A percentile compares a stretch with the other conserved stretches of the same genome.
phyloP scores from a whole-genome alignment of 2,888 invertebrate species.

The Pollenia griseotomentosa region DNA sequence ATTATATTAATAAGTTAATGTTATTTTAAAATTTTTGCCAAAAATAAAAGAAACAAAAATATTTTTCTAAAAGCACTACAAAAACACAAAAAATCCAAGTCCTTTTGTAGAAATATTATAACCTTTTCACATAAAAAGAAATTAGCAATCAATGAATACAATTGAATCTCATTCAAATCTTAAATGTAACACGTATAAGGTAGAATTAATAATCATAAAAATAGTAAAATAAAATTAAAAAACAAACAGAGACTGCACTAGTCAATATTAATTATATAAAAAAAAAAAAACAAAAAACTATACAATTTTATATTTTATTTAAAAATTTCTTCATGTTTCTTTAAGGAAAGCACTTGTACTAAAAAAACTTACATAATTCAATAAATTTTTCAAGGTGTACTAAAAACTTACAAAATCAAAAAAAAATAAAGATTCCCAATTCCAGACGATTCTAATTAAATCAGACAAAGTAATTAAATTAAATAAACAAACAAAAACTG shows the following conservation, averaged over 20 bases:
- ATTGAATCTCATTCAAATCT: slow-evolving; percentile 33
- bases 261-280: slow-evolving; percentile 62
- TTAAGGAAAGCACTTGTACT: slow-evolving; percentile 45
- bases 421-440: slow-evolving; percentile 20
- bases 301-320: slow-evolving; percentile 43
- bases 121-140: slow-evolving; percentile 15
- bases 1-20: slow-evolving; percentile 23
- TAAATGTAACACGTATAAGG: slow-evolving; percentile 26
- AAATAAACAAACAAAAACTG: slow-evolving; percentile 22
- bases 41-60: slow-evolving; percentile 8
- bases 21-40: slow-evolving; percentile 16
- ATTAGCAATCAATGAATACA: slow-evolving; percentile 5
- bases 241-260: slow-evolving; percentile 71
- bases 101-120: slow-evolving; percentile 70
- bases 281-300: slow-evolving; percentile 1
- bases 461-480: not conserved
- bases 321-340: slow-evolving; percentile 16
- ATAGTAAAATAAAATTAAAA: slow-evolving; percentile 58
- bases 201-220: slow-evolving; percentile 41
- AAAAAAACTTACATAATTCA: slow-evolving; percentile 35
- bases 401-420: slow-evolving; percentile 18
- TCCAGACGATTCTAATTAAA: slow-evolving; percentile 34
- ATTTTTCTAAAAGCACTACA: slow-evolving; percentile 36
- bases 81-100: slow-evolving; percentile 16
- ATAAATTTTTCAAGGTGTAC: slow-evolving; percentile 33